Conservation (phyloP, 1,140 invertebrate genomes). For the Drosophila truncata region DNA sequence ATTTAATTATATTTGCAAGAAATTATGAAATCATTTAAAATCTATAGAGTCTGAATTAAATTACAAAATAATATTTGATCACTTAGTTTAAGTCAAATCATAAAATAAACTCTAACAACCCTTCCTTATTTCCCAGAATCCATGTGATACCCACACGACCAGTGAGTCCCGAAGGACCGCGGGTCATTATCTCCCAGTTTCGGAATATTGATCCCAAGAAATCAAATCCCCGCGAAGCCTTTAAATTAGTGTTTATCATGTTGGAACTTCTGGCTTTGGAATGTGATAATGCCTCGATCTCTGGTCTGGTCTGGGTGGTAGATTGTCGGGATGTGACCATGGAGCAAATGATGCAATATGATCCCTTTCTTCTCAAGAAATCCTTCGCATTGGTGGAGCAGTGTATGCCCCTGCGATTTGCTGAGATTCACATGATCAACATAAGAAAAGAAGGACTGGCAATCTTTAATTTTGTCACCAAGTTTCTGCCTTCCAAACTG, state of each 20-base stretch:
- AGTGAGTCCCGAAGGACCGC: constrained; percentile 49
- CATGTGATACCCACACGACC: constrained; percentile 67
- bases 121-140: constrained; percentile 40
- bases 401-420: constrained; percentile 66
- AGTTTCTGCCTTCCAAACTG: constrained; percentile 86
- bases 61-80: not conserved
- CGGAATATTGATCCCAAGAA: constrained; percentile 70
- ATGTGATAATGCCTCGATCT: constrained; percentile 65
- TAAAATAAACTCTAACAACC: no score
- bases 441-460: constrained; percentile 85
- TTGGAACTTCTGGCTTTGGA: constrained; percentile 74
- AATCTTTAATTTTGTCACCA: constrained; percentile 86
- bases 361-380: constrained; percentile 72
- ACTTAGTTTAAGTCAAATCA: not conserved
- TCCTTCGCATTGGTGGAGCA: constrained; percentile 63
- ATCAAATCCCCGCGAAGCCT: constrained; percentile 67
- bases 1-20: not conserved
- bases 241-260: constrained; percentile 73
- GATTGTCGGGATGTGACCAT: constrained; percentile 68
- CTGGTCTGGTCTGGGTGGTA: constrained; percentile 62
- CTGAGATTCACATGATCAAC: constrained; percentile 74
- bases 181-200: constrained; percentile 74
- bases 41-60: not conserved
- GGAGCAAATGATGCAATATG: constrained; percentile 78
- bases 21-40: not conserved